Percentiles rank a stretch among this genome's conserved stretches.
Conservation (phyloP, 1,140 invertebrate species). For the Paracyclopina nana region DNA sequence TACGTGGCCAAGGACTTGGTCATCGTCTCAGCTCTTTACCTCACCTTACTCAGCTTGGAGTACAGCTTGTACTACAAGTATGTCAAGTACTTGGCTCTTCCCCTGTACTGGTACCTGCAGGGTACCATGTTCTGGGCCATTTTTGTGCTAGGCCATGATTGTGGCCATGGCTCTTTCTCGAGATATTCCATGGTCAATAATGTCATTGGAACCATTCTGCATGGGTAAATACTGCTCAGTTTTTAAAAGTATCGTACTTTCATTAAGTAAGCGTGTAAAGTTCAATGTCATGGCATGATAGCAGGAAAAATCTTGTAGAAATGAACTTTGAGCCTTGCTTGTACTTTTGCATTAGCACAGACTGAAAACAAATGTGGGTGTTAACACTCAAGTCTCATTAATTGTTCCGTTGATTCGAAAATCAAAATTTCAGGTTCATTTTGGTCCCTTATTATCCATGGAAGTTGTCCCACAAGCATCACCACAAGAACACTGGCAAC, state of each 20-base stretch:
- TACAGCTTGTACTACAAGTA: neutral
- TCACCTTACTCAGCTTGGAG: neutral
- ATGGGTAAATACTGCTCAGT: too few species aligned
- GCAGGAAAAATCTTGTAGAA: too few species aligned
- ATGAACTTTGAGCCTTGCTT: too few species aligned
- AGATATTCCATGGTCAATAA: neutral
- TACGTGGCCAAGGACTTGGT: neutral
- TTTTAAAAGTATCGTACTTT: too few species aligned
- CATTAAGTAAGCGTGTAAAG: too few species aligned
- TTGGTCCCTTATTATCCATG: conserved; percentile 3
- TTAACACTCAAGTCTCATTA: too few species aligned
- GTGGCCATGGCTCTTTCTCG: conserved; percentile 4
- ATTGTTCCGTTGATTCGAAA: too few species aligned
- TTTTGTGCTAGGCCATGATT: conserved; percentile 3
- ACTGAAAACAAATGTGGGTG: too few species aligned
- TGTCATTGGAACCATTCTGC: neutral
- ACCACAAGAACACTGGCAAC: conserved; percentile 6
- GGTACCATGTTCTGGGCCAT: conserved; percentile 5
- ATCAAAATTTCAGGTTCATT: too few species aligned
- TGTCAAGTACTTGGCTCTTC: neutral
- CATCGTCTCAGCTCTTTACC: neutral
- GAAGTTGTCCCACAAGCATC: neutral
- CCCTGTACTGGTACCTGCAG: conserved; percentile 5
- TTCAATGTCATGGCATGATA: too few species aligned
- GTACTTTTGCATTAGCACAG: too few species aligned